Base-by-base conservation (phyloP, 2,888 invertebrate species). In the Hemithea aestivaria region DNA sequence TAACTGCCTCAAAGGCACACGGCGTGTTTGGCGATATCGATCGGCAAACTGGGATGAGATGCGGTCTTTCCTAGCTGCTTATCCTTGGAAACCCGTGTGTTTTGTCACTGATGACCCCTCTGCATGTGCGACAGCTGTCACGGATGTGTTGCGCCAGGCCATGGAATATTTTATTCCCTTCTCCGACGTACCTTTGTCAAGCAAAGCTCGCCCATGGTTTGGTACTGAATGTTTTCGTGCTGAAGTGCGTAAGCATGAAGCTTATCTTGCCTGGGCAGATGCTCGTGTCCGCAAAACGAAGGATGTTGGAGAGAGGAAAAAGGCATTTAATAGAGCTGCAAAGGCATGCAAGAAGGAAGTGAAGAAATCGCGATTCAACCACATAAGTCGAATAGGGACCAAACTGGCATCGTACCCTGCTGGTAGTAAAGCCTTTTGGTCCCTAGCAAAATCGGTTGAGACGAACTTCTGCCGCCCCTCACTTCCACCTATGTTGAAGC, bases 51-150 rank as follows among this genome's bases (percentile, higher is more conserved):
- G 36, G 22, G 44, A 51, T 12, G 41, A 46, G 40, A 50, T 48
- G 41, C 40, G 51, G 1, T 35, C 40, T 7, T 53, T 49, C 21
- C 35, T 48, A 34, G 48, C 42, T 26, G 48, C 40, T 24, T 51
- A 48, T 35, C 45, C 43, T 26, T 27, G 34, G 27, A 9, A 10
- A 8, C 21, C 20, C 11, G 11, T 20, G 4, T 33, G 33, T 26
- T 30, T 30, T 20, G 21, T 23, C 22, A 22, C 30, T 22, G 22
- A 7, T 7, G 23, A 23, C 8, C 23, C 23, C 2, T 23, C 23
- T 4, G 23, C 8, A 6, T 23, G 23, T 7, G 23, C 23, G 23
- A n/a, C n/a, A n/a, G n/a, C n/a, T n/a, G n/a, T n/a, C n/a, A n/a
- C n/a, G n/a, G n/a, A n/a, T n/a, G n/a, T 23, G 23, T 2, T 23